These are phyloP conservation scores for Gasteruption jaculator DNA, from an alignment of 2,888 invertebrate genomes.

Conservation along the genomic window DNA sequence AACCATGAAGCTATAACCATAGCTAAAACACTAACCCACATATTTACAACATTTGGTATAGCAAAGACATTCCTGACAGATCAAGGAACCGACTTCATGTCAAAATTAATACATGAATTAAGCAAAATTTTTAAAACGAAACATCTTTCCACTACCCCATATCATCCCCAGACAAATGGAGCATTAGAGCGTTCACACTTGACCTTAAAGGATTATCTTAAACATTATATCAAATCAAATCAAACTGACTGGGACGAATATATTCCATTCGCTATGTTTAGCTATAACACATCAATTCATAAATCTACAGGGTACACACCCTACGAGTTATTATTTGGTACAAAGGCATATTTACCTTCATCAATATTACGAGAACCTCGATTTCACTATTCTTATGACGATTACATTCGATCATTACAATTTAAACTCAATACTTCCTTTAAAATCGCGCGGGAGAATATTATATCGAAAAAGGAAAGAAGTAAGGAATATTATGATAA, in stretches of 20 bases:
- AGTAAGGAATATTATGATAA: constrained; percentile 27
- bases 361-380: constrained; percentile 29
- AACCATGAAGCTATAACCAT: constrained; percentile 39
- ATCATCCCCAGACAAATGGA: too few relatives aligned
- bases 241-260: constrained; percentile 27
- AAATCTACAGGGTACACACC: constrained; percentile 31
- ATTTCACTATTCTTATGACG: constrained; percentile 33
- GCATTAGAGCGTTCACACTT: constrained; percentile 21
- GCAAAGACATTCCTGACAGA: constrained; percentile 33
- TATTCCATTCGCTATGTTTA: constrained; percentile 24
- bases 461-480: too few relatives aligned
- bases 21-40: constrained; percentile 28
- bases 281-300: constrained; percentile 28
- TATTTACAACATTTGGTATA: too few relatives aligned
- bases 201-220: constrained; percentile 23
- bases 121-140: constrained; percentile 34
- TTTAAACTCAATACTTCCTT: too few relatives aligned
- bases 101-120: constrained; percentile 31
- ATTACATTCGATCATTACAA: too few relatives aligned
- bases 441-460: too few relatives aligned
- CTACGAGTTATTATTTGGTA: constrained; percentile 32
- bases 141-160: constrained; percentile 31
- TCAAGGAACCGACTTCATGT: constrained; percentile 31
- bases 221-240: constrained; percentile 21
- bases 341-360: constrained; percentile 15